Evolutionary conservation across 53 echinoderm and acorn worm genomes (phyloP), one percentile per base, ranked within the genome.

Genomic region (Paelopatides confundens): DNA sequence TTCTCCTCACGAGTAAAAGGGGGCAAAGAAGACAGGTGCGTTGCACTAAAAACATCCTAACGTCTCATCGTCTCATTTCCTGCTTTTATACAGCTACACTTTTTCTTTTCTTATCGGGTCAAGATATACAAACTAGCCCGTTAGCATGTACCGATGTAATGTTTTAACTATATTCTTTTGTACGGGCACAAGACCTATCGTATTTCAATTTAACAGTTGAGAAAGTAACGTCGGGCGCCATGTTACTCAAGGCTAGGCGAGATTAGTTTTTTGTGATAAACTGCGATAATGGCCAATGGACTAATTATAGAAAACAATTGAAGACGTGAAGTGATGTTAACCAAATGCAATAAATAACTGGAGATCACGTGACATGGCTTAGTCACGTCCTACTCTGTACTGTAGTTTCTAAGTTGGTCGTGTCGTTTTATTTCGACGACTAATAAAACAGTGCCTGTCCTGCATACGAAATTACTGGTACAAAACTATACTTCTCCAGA

Each of bases 21-120:
- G 74, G 74, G 58, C 58, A 58, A 58, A 58, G n/a, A 58, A 15
- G 74, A 35, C 74, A 74, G 74, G 74, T 74, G 74, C 74, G 40
- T 40, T 74, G 74, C 39, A 74, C 74, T 74, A 74, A 40, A 74
- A n/a, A 39, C 39, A 39, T 46, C n/a, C 74, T 74, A 39, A 74
- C 74, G 74, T 74, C 18, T 39, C 39, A 46, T 74, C 46, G 17
- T 18, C 74, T 74, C 74, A 74, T 74, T 74, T 74, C 74, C 74
- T 74, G 74, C 40, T 43, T 43, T 43, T 2, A 0, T 53, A 17
- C 15, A 21, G 40, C 46, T 39, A 74, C 26, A 40, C 4, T 68
- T 31, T 68, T n/a, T n/a, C 31, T 68, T 68, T 35, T 31, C 31
- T 74, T 70, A 40, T 74, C 27, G 43, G 74, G 74, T 74, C 74